phyloP scores from a whole-genome alignment of 2,113 vertebrate species.

The Pipa parva region DNA sequence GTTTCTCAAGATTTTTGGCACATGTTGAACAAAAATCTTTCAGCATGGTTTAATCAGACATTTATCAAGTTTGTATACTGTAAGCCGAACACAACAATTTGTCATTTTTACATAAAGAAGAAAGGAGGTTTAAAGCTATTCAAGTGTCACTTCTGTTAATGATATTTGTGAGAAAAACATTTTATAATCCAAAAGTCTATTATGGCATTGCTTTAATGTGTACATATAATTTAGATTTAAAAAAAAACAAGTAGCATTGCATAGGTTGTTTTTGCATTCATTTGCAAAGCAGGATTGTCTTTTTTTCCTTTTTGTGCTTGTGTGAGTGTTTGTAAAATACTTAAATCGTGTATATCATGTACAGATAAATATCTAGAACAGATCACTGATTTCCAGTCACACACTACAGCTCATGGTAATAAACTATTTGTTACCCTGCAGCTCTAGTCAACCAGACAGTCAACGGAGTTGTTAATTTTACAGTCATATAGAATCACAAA shows the following conservation, averaged over 20 bases:
- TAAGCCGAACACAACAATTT: slow-evolving; percentile 60
- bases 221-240: neutral
- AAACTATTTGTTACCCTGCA: slow-evolving; percentile 65
- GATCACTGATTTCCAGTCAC: slow-evolving; percentile 60
- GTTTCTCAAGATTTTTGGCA: slow-evolving; percentile 52
- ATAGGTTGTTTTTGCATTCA: no score
- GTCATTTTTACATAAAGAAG: slow-evolving; percentile 59
- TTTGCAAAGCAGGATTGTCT: no score
- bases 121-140: slow-evolving; percentile 60
- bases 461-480: slow-evolving; percentile 57
- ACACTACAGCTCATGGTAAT: slow-evolving; percentile 55
- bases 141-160: slow-evolving; percentile 65
- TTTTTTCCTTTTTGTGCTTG: no score
- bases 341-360: no score
- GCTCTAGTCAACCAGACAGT: slow-evolving; percentile 60
- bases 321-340: no score
- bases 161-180: slow-evolving; percentile 67
- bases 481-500: slow-evolving; percentile 60
- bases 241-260: no score
- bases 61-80: slow-evolving; percentile 66
- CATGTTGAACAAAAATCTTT: slow-evolving; percentile 61
- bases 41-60: slow-evolving; percentile 65
- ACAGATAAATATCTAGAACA: slow-evolving; percentile 51
- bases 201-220: neutral
- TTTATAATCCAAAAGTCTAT: slow-evolving; percentile 68